Conservation (phyloP, 2,797 vertebrate species). For the Brachymystax lenok region DNA sequence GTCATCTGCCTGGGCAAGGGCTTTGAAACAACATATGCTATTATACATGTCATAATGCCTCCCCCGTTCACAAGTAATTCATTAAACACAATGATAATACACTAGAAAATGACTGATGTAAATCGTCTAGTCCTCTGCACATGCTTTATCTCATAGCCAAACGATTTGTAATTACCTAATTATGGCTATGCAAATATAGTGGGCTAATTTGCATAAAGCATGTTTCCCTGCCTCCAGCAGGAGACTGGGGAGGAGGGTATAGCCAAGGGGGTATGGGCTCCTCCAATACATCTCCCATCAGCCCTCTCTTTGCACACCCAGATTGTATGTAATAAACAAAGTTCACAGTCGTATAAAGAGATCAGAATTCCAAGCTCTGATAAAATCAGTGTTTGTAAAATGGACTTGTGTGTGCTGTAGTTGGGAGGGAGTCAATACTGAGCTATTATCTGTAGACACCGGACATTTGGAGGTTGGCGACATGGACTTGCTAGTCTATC, state of each 20-base stretch:
- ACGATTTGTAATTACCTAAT: slow-evolving; percentile 91
- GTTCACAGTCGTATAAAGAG: not conserved
- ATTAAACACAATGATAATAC: slow-evolving; percentile 75
- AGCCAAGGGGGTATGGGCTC: slow-evolving; percentile 50
- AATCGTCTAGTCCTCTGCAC: slow-evolving; percentile 77
- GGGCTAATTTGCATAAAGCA: slow-evolving; percentile 82
- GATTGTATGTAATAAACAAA: not conserved
- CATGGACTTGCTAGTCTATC: not conserved
- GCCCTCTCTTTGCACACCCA: slow-evolving; percentile 7
- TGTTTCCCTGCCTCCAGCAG: slow-evolving; percentile 64
- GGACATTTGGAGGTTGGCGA: not conserved
- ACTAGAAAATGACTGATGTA: slow-evolving; percentile 73
- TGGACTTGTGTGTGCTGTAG: not conserved
- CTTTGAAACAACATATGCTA: slow-evolving; percentile 72
- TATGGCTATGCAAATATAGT: slow-evolving; percentile 89
- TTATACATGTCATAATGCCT: slow-evolving; percentile 65
- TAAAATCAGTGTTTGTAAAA: not conserved
- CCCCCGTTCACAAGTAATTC: slow-evolving; percentile 64
- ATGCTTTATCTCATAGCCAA: slow-evolving; percentile 84
- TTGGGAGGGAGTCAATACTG: not conserved
- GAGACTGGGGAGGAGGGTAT: slow-evolving; percentile 47
- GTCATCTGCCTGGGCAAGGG: slow-evolving; percentile 52
- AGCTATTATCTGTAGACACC: not conserved
- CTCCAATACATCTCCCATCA: slow-evolving; percentile 29
- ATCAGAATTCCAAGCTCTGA: not conserved